phyloP scores from a whole-genome alignment of 2,888 invertebrate genomes.

The Xestia sexstrigata region DNA sequence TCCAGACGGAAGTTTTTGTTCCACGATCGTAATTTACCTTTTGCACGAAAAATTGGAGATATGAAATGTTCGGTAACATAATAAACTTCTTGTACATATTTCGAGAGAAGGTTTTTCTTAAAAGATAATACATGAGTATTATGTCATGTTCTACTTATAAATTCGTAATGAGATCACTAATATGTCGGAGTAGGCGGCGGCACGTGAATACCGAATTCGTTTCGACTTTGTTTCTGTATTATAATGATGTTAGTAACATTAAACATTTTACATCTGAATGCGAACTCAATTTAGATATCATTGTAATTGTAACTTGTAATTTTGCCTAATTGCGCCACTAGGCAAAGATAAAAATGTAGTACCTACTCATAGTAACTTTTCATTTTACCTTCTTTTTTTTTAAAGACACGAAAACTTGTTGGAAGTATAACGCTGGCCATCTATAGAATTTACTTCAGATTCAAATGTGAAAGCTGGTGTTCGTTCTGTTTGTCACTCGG shows the following conservation, averaged over 20 bases:
- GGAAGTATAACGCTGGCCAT: too few relatives aligned
- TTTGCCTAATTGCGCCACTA: neutral
- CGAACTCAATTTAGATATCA: neutral
- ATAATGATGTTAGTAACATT: constrained; percentile 1
- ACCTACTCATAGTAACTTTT: neutral
- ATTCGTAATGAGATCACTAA: constrained; percentile 22
- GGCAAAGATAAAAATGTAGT: neutral
- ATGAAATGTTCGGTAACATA: constrained; percentile 4
- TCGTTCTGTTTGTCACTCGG: too few relatives aligned
- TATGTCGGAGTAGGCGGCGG: neutral
- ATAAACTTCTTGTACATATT: constrained; percentile 12
- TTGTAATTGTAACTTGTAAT: neutral
- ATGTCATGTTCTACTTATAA: neutral
- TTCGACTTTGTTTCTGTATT: constrained; percentile 1
- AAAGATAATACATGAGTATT: constrained; percentile 2
- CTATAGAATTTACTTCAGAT: too few relatives aligned
- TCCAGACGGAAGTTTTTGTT: constrained; percentile 27
- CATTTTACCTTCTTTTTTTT: neutral
- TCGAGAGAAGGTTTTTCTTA: neutral
- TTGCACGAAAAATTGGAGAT: neutral
- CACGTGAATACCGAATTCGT: constrained; percentile 20
- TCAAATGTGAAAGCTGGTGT: too few relatives aligned
- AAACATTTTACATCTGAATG: neutral
- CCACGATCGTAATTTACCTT: constrained; percentile 15
- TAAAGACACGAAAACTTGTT: neutral